Base-by-base conservation (phyloP, 2,797 vertebrate species). In the Enteromius unitaeniatus region DNA sequence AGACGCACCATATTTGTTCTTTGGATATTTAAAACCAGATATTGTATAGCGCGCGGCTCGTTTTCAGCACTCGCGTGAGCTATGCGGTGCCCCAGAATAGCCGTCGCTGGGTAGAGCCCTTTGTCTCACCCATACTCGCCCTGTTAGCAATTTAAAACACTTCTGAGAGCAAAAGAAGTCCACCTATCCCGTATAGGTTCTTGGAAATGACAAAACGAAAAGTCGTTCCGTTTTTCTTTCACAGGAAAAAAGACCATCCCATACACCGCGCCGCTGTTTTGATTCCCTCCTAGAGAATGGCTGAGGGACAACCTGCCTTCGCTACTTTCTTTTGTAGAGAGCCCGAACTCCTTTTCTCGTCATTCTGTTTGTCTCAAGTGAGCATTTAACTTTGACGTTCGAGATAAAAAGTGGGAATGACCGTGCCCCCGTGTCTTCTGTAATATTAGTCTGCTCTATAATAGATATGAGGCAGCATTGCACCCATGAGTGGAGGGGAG, bases 1-100 rank as follows among this genome's bases (percentile, higher is more conserved):
- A 3, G 23, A 62, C 64, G 79, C 84, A 76, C 69, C 87, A 87
- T 88, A 42, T 51, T 78, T 84, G 75, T 80, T 23, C 37, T 37
- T 17, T 21, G 62, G 78, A 60, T 64, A 77, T n/a, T 31, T 15
- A 45, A 62, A 74, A 62, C 6, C 31, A 42, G 53, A 72, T 82
- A 53, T 51, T 62, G 65, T 79, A 62, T 79, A 42, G 85, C 34
- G 60, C 70, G 23, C 74, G 49, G 55, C n/a, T 28, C 68, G 64
- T 60, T 15, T 26, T 40, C 77, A 45, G 69, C 40, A 53, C 79
- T 79, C 58, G n/a, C 45, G 58, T 40, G 78, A 74, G 74, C 67
- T 75, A 45, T 3, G 73, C 85, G 47, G 45, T 26, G 86, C 86
- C 81, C 78, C 85, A 65, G 26, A 84, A 81, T 77, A 79, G 51